Conservation (phyloP, 2,797 vertebrate species). For the Phoeniculus purpureus region DNA sequence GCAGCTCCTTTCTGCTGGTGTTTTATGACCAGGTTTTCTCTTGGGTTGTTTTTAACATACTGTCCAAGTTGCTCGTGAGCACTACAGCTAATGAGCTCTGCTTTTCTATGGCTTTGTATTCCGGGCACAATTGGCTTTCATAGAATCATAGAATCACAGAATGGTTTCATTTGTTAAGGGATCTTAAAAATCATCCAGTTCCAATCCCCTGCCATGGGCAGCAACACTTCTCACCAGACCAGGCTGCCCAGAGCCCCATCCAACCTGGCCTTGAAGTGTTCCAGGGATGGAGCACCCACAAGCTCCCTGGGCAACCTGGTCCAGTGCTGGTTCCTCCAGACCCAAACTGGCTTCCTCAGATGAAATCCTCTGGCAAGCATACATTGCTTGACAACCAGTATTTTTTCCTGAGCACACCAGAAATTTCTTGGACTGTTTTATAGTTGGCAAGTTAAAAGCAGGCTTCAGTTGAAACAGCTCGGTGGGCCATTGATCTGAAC, state of each 20-base stretch:
- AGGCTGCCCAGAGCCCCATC: not conserved
- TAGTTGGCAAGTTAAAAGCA: not conserved
- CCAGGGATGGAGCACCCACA: not conserved
- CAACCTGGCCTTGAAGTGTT: not conserved
- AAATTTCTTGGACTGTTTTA: not conserved
- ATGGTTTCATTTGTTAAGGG: not conserved
- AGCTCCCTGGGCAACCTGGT: not conserved
- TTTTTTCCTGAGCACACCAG: slow-evolving; percentile 3
- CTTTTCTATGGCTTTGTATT: not conserved
- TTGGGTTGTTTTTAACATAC: not conserved
- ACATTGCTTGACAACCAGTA: not conserved
- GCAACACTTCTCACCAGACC: not conserved
- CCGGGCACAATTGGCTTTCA: not conserved
- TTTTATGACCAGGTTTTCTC: slow-evolving; percentile 10
- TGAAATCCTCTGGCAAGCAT: not conserved
- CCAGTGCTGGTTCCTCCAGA: not conserved
- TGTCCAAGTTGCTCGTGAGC: not conserved
- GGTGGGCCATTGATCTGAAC: slow-evolving; percentile 19
- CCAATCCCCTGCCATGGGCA: too few relatives aligned
- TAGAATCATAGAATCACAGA: not conserved
- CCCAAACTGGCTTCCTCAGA: not conserved
- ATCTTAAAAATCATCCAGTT: not conserved
- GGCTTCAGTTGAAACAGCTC: slow-evolving; percentile 14
- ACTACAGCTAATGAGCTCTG: not conserved
- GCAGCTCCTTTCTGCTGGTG: not conserved